Evolutionary conservation across 2,113 vertebrate genomes (phyloP).

Genomic region (Struthidea cinerea): DNA sequence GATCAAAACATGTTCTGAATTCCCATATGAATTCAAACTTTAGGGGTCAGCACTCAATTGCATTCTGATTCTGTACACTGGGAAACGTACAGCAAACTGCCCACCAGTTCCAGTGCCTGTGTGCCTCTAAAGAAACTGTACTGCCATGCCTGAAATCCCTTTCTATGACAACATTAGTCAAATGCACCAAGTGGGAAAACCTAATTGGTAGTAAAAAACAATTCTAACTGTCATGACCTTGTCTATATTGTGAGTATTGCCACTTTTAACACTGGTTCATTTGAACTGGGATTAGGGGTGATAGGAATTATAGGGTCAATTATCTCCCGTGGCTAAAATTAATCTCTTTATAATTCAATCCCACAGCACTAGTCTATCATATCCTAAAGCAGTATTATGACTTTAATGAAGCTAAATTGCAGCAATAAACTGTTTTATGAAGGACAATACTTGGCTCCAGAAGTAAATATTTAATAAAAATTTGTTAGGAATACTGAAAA

Average conservation of each 20-base stretch:
- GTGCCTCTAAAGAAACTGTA: background rate
- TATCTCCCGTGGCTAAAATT: constrained; percentile 33
- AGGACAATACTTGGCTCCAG: background rate
- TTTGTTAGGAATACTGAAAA: background rate
- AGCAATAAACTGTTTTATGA: constrained; percentile 52
- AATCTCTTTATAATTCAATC: constrained; percentile 58
- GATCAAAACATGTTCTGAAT: background rate
- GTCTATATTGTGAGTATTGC: constrained; percentile 29
- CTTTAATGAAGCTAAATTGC: constrained; percentile 41
- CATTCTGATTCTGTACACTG: background rate
- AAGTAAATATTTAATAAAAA: constrained; percentile 30
- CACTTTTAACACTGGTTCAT: constrained; percentile 40
- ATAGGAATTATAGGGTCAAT: constrained; percentile 57
- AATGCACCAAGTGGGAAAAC: constrained; percentile 39
- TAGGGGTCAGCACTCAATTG: background rate
- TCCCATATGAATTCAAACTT: background rate
- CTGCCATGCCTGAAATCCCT: constrained; percentile 22
- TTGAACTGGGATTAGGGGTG: constrained; percentile 52
- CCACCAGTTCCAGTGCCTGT: background rate
- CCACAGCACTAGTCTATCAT: constrained; percentile 8
- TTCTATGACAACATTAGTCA: constrained; percentile 27
- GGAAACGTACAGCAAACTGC: background rate
- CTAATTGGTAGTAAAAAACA: constrained; percentile 46
- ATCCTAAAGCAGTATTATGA: constrained; percentile 32
- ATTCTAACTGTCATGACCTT: constrained; percentile 43